Evolutionary conservation across 2,113 vertebrate species (phyloP).

Genomic region (Epinephelus cyanopodus): DNA sequence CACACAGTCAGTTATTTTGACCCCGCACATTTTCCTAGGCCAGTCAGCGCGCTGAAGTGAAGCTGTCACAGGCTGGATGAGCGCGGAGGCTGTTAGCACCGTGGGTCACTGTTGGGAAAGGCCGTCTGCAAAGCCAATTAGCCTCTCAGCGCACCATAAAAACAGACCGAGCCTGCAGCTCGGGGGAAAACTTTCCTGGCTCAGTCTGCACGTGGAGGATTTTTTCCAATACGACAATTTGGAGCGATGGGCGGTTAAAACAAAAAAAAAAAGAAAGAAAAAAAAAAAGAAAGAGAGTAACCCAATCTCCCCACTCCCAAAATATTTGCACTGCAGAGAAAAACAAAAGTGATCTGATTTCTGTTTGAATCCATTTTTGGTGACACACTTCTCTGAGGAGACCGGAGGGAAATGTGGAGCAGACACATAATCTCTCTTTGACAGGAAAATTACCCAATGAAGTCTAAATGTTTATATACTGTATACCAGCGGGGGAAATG

Average conservation of each 20-base stretch:
- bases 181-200: conserved; percentile 77
- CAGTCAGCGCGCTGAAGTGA: conserved; percentile 25
- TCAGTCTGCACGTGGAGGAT: conserved; percentile 23
- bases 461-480: conserved; percentile 58
- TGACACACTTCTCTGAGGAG: conserved; percentile 59
- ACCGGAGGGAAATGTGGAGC: conserved; percentile 26
- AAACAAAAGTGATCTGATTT: conserved; percentile 70
- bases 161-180: conserved; percentile 66
- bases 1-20: conserved; percentile 18
- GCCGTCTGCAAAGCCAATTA: conserved; percentile 83
- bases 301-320: conserved; percentile 53
- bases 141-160: conserved; percentile 70
- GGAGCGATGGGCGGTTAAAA: conserved; percentile 55
- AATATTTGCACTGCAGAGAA: conserved; percentile 70
- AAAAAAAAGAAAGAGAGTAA: conserved; percentile 9
- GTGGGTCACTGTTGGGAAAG: conserved; percentile 69
- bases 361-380: conserved; percentile 48
- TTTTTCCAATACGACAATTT: conserved; percentile 72
- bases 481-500: conserved; percentile 33
- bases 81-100: conserved; percentile 46
- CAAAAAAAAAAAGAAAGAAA: conserved; percentile 15
- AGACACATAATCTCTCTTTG: conserved; percentile 64
- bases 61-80: conserved; percentile 57
- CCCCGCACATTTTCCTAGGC: conserved; percentile 50
- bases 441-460: conserved; percentile 67